Percentiles rank a stretch among this genome's conserved stretches.
Evolutionary conservation across 1,140 invertebrate species (phyloP).

Genomic region (Philaenus spumarius): DNA sequence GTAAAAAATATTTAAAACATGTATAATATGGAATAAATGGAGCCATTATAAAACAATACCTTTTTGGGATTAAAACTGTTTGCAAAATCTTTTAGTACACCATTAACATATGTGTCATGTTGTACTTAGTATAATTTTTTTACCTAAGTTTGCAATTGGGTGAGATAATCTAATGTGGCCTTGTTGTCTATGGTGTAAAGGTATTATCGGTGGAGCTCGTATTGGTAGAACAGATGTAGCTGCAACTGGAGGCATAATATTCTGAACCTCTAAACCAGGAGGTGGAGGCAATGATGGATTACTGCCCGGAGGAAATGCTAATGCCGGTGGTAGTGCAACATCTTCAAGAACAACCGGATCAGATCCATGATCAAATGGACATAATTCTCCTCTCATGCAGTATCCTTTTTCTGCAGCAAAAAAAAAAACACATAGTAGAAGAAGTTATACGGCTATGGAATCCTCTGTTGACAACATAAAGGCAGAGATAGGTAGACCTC

Average conservation of each 20-base stretch:
- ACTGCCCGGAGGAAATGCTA: slow-evolving; percentile 35
- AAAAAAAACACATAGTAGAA: not conserved
- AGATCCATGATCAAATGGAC: slow-evolving; percentile 90
- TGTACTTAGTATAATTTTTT: no score
- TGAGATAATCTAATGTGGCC: not conserved
- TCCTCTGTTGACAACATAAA: not conserved
- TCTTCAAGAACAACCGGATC: slow-evolving; percentile 93
- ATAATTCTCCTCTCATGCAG: slow-evolving; percentile 91
- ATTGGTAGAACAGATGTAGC: not conserved
- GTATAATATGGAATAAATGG: no score
- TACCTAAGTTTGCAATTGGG: no score
- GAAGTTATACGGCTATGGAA: not conserved
- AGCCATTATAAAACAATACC: no score
- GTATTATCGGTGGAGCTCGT: no score
- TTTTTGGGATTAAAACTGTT: no score
- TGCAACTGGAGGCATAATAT: not conserved
- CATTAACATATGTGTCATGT: no score
- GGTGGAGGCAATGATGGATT: slow-evolving; percentile 33
- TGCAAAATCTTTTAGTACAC: no score
- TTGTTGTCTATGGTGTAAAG: no score
- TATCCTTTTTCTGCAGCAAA: slow-evolving; percentile 73
- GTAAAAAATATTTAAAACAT: no score
- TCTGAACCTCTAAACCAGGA: slow-evolving; percentile 27
- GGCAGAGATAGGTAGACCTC: no score
- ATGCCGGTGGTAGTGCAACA: slow-evolving; percentile 39